Base-by-base conservation (phyloP, 1,140 invertebrate genomes). In the Nasonia longicornis region DNA sequence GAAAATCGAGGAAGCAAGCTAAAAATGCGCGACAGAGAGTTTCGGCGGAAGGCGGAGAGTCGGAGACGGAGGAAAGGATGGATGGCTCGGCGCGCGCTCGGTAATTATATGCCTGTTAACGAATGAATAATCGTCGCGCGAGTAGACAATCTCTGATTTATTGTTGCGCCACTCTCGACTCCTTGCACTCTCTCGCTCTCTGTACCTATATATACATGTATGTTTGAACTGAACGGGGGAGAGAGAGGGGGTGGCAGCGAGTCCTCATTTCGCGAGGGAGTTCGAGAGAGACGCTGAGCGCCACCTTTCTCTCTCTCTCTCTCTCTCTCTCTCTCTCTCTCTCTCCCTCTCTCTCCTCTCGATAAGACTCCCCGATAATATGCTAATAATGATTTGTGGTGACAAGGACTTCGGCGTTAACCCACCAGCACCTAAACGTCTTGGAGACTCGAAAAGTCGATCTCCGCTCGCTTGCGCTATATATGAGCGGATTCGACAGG, bases 341-440 rank as follows among this genome's bases (percentile, higher is more conserved):
- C 26, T 26, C 26, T 26, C 26, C 0, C 26, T 26, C 26, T 26
- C 26, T 26, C 26, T 26, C 4, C 64, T 78, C 79, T 83, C 84
- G 87, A 87, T 87, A 87, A 87, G 86, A 85, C 85, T 87, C 83
- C 77, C 83, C 82, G 85, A 87, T 88, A 88, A 88, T 88, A 88
- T 88, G 86, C 86, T 88, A 88, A 87, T 88, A 87, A 87, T 87
- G 86, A 87, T 88, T 88, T 85, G 83, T 87, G 83, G 78, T 84
- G 84, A 87, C 82, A 82, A 76, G 42, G 76, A 87, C 86, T 87
- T 88, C 83, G 84, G 85, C 81, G 79, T 86, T 87, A 87, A 87
- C 87, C 85, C 84, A 86, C 64, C 22, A 8, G n/a, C n/a, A 16
- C 52, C 16, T 4, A 20, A 29, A 29, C 35, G 69, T 35, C 35